Percentiles rank a stretch among this genome's conserved stretches.
Evolutionary conservation across 2,113 vertebrate genomes (phyloP).

Genomic region (Psittacus erithacus): DNA sequence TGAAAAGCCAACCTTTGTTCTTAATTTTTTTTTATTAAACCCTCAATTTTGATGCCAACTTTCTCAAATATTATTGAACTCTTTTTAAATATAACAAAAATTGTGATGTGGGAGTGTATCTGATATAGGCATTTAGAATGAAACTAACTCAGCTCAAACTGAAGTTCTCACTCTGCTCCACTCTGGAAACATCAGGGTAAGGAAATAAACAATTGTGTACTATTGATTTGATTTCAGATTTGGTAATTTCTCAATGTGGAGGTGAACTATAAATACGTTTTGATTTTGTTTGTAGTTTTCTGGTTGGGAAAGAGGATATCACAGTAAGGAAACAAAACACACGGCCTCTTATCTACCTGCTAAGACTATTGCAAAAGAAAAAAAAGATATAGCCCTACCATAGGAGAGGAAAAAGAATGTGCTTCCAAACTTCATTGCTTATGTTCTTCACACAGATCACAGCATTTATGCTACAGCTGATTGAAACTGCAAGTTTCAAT

Average conservation of each 20-base stretch:
- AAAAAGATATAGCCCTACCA: background rate
- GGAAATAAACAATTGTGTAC: background rate
- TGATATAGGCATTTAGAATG: background rate
- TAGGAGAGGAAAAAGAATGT: background rate
- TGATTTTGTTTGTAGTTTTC: background rate
- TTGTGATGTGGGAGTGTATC: background rate
- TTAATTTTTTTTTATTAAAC: background rate
- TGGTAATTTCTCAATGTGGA: background rate
- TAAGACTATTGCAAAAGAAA: accelerated
- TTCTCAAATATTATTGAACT: background rate
- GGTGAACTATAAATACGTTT: background rate
- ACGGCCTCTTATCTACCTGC: accelerated
- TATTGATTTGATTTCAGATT: background rate
- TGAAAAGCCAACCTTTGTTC: background rate
- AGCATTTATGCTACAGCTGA: background rate
- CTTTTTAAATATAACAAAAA: background rate
- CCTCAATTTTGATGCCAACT: background rate
- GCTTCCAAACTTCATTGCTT: background rate
- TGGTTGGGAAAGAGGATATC: background rate
- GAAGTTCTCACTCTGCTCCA: background rate
- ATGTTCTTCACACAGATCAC: background rate
- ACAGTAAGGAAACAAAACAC: background rate
- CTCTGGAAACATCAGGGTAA: background rate
- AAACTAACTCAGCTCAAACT: background rate
- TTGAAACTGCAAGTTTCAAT: background rate